A percentile compares a stretch with the other conserved stretches of the same genome.
Conservation (phyloP, 2,888 invertebrate genomes). For the Phyto melanocephala region DNA sequence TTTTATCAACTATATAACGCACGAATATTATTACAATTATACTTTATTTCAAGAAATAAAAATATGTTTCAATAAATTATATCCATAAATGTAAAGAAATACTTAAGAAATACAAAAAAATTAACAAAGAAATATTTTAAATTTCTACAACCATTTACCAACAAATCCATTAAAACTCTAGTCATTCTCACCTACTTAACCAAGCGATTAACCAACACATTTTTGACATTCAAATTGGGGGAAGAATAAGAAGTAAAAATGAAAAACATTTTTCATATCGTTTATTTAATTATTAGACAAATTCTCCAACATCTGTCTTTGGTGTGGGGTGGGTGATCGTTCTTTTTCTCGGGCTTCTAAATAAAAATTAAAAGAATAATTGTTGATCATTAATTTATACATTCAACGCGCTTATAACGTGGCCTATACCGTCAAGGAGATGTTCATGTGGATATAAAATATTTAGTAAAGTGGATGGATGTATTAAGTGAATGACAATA, state of each 20-base stretch:
- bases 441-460: conserved; percentile 29
- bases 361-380: conserved; percentile 54
- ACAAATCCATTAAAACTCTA: neutral
- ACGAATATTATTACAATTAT: too few relatives aligned
- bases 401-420: conserved; percentile 53
- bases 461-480: conserved; percentile 42
- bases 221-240: conserved; percentile 24
- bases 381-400: conserved; percentile 63
- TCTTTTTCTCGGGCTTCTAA: neutral
- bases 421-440: neutral
- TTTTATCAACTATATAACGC: too few relatives aligned
- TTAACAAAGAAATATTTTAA: neutral
- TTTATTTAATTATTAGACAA: conserved; percentile 56
- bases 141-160: neutral
- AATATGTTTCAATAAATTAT: too few relatives aligned
- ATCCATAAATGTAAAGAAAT: too few relatives aligned
- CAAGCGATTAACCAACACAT: neutral
- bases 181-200: conserved; percentile 39
- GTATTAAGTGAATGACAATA: conserved; percentile 58
- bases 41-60: too few relatives aligned
- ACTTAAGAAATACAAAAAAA: too few relatives aligned
- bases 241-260: neutral
- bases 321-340: conserved; percentile 7
- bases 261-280: conserved; percentile 32
- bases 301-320: conserved; percentile 28